Evolutionary conservation across 2,888 invertebrate species (phyloP).

Genomic region (Muschampia plurimacula): DNA sequence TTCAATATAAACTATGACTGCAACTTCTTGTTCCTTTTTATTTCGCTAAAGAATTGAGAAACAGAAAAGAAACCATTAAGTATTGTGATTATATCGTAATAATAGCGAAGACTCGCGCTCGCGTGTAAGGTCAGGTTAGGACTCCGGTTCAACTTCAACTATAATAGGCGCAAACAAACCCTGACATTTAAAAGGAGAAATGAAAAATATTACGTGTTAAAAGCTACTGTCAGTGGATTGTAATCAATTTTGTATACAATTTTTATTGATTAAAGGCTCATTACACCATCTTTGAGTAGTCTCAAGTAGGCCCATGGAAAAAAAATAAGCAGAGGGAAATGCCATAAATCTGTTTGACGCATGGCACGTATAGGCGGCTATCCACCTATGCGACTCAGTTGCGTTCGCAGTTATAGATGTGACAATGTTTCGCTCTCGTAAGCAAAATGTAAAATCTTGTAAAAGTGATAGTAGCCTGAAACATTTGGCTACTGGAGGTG

Average conservation of each 20-base stretch:
- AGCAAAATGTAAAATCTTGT: too few species aligned
- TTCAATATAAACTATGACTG: not conserved
- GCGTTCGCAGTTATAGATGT: too few species aligned
- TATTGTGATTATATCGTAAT: slow-evolving; percentile 25
- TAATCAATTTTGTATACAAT: not conserved
- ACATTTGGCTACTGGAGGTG: too few species aligned
- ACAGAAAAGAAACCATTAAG: slow-evolving; percentile 12
- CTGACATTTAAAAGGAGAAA: slow-evolving; percentile 27
- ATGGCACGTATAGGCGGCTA: too few species aligned
- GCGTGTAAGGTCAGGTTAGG: slow-evolving; percentile 15
- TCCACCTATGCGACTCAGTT: too few species aligned
- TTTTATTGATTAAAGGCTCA: too few species aligned
- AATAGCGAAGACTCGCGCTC: slow-evolving; percentile 22
- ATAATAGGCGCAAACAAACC: slow-evolving; percentile 24
- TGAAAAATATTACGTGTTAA: slow-evolving; percentile 17
- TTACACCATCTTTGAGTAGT: too few species aligned
- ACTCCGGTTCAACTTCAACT: not conserved
- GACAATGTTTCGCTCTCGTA: too few species aligned
- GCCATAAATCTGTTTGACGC: too few species aligned
- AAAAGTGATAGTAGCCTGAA: too few species aligned
- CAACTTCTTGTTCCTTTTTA: not conserved
- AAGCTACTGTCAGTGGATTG: not conserved
- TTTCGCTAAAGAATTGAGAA: slow-evolving; percentile 3
- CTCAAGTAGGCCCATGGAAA: too few species aligned
- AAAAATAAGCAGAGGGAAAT: too few species aligned